Evolutionary conservation across 2,113 vertebrate genomes (phyloP), one percentile per base, ranked within the genome.

Genomic region (Turdus rufiventris): DNA sequence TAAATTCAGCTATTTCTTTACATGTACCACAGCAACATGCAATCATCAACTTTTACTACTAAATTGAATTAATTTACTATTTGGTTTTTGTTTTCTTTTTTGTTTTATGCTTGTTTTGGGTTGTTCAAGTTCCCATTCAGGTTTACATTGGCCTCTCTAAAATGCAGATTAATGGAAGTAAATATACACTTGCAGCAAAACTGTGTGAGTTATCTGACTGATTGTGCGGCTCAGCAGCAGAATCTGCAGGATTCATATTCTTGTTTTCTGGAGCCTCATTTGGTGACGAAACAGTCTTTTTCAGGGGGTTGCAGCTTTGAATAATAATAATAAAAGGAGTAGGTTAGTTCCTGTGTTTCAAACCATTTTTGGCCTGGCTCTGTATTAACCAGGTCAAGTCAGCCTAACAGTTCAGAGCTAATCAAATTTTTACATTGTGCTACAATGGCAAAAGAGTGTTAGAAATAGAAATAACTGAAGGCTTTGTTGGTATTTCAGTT

Each of bases 71-170:
- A 21, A 26, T n/a, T 58, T 25, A 9, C 8, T 9, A 0, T 20
- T 68, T 76, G 7, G 0, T 36, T 70, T 48, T 21, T 4, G 2
- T n/a, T 51, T 58, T 50, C 8, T 43, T 23, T 38, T 16, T 31
- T 28, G 2, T 10, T 47, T 40, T 47, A 19, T 48, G 33, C 28
- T 57, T 45, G 42, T 68, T 72, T 31, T 0, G 1, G 3, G 2
- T 42, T 83, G 72, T 14, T 57, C 23, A 38, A 58, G 25, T 68
- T 74, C 12, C 14, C 78, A 1, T 48, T 67, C 15, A 7, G 67
- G 12, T 50, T 84, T 81, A 43, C 25, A 3, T 61, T 61, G 9
- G 7, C 33, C 12, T 78, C 28, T 81, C 65, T 67, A 65, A 91
- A 93, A 86, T 40, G 17, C 28, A 79, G 67, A 56, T 33, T 62